These are phyloP conservation scores for Polyergus mexicanus DNA, from an alignment of 1,140 invertebrate genomes.

Conservation along the genomic window DNA sequence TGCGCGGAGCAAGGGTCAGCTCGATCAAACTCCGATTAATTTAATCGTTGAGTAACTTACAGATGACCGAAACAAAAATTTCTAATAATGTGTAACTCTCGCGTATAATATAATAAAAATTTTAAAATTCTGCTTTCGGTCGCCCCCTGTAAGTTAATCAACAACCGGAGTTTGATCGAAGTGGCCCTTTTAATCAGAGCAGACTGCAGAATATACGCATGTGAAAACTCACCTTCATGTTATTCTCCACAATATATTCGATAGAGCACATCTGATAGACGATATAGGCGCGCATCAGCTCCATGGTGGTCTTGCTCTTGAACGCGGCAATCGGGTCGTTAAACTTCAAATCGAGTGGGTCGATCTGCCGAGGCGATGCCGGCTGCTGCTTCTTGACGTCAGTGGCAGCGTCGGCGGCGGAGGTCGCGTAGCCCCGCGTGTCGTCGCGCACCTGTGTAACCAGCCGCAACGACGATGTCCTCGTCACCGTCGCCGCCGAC, in stretches of 20 bases:
- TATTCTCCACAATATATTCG: slow-evolving; percentile 96
- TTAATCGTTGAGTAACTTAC: no score
- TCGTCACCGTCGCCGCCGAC: slow-evolving; percentile 19
- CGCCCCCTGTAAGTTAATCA: no score
- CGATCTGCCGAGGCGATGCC: slow-evolving; percentile 86
- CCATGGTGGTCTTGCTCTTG: slow-evolving; percentile 98
- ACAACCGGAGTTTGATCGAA: no score
- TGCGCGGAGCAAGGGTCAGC: not conserved
- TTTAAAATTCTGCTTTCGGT: no score
- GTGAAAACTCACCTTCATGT: slow-evolving; percentile 93
- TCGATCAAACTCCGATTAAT: no score
- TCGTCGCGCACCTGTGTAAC: slow-evolving; percentile 75
- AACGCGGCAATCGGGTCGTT: slow-evolving; percentile 93
- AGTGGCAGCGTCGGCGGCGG: slow-evolving; percentile 60
- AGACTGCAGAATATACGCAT: no score
- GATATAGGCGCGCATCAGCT: slow-evolving; percentile 96
- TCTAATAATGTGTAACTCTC: no score
- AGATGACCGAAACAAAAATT: no score
- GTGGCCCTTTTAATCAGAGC: not conserved
- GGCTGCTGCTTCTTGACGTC: slow-evolving; percentile 72
- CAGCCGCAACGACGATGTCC: slow-evolving; percentile 75
- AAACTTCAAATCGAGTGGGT: slow-evolving; percentile 96
- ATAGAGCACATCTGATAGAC: slow-evolving; percentile 98
- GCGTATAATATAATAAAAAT: no score
- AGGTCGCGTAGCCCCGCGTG: slow-evolving; percentile 68